Base-by-base conservation (phyloP, 1,140 invertebrate genomes). In the Manduca sexta region DNA sequence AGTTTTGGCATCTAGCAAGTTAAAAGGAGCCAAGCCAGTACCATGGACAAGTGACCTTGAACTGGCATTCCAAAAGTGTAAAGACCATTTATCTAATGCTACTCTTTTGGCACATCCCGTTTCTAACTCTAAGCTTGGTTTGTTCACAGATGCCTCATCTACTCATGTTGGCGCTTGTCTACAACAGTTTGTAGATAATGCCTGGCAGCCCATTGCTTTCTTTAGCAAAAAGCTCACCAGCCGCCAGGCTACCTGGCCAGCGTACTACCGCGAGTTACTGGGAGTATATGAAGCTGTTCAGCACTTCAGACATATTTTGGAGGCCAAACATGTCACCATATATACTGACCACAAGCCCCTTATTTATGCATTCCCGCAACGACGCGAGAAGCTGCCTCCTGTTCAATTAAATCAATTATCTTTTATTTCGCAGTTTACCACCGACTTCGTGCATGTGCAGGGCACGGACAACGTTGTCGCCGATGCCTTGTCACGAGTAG, bases 401-500 rank as follows among this genome's bases (percentile, higher is more conserved):
- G 10, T 7, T 1, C 42, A 46, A 14, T 33, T 46, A n/a, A 31
- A 41, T 7, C 18, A 52, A 12, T 37, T 52, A 3, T 15, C 18
- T 2, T 52, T 40, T 13, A 46, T 52, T 10, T 14, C 16, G 10
- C 43, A 46, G 16, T 52, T 40, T 21, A 33, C 50, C 10, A 52
- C 50, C 11, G 50, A 46, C 12, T 18, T 52, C n/a, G 3, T 1
- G 2, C 29, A 46, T 13, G 34, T 52, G 11, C 16, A 39, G 16
- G 50, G 35, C 13, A 30, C 11, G 6, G 26, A 52, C 3, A 46
- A 46, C 82, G 42, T 40, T 2, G 37, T 38, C 4, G 52, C 52
- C 2, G 52, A 54, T 29, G 17, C 44, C n/a, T 6, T 46, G 33
- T 47, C 45, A 30, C 13, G 40, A 66, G 0, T 82, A 65, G 51